Conservation (phyloP, 2,888 invertebrate species). For the Andricus curvator region DNA sequence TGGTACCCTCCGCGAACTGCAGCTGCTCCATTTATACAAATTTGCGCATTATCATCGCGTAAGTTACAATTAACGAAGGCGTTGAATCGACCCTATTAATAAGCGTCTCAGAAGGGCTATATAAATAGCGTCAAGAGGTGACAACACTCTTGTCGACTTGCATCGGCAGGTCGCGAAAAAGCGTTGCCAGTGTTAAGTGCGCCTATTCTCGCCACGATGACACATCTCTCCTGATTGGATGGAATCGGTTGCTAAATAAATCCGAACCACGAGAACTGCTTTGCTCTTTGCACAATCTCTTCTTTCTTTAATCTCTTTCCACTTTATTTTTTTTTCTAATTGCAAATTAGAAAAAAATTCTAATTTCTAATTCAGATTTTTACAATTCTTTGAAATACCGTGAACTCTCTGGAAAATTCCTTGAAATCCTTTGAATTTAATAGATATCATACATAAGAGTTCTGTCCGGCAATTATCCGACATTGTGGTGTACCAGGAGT, state of each 20-base stretch:
- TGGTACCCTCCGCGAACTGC: neutral
- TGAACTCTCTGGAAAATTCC: too few relatives aligned
- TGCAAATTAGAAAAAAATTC: too few relatives aligned
- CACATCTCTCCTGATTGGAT: conserved; percentile 69
- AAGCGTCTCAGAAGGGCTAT: conserved; percentile 68
- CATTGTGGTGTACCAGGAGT: too few relatives aligned
- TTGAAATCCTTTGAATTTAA: too few relatives aligned
- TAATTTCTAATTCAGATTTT: too few relatives aligned
- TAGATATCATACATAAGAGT: too few relatives aligned
- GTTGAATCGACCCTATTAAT: conserved; percentile 72
- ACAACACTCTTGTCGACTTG: conserved; percentile 60
- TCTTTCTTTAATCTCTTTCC: neutral
- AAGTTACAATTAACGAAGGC: conserved; percentile 69
- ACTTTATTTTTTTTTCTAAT: neutral
- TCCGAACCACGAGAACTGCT: conserved; percentile 51
- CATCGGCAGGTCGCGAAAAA: conserved; percentile 69
- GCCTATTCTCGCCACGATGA: conserved; percentile 72
- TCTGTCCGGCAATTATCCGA: too few relatives aligned
- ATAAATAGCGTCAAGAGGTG: conserved; percentile 68
- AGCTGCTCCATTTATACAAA: conserved; percentile 19
- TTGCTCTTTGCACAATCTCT: conserved; percentile 41
- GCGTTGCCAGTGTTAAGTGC: conserved; percentile 69
- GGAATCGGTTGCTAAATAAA: conserved; percentile 60
- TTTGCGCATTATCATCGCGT: conserved; percentile 59
- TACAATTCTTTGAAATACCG: too few relatives aligned